Conservation (phyloP, 64 coral and sea anemone genomes). For the Montipora foliosa region DNA sequence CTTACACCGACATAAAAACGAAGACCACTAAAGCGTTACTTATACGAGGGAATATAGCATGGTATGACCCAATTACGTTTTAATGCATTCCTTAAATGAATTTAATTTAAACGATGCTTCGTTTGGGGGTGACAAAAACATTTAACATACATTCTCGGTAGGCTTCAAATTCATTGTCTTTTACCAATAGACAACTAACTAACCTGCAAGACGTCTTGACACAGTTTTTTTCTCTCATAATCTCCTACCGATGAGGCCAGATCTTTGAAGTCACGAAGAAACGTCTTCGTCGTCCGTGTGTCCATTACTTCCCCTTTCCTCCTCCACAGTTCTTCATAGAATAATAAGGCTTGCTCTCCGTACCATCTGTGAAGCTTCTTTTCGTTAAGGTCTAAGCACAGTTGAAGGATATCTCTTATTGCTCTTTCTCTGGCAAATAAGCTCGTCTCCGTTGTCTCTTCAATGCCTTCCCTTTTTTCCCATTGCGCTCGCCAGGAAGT, state of each 20-base stretch:
- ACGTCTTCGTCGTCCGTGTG: not conserved
- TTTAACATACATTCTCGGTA: not conserved
- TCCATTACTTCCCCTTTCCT: not conserved
- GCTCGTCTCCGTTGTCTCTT: not conserved
- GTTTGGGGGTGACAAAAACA: too few species aligned
- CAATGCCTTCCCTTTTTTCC: not conserved
- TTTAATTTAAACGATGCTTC: too few species aligned
- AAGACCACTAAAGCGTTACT: too few species aligned
- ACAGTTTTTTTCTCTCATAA: not conserved
- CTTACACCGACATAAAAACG: too few species aligned
- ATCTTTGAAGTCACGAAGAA: not conserved
- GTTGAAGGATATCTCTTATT: conserved; percentile 1
- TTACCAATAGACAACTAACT: not conserved
- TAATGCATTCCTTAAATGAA: too few species aligned
- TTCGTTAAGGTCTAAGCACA: not conserved
- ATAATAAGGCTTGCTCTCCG: not conserved
- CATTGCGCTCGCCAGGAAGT: not conserved
- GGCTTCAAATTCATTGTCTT: not conserved
- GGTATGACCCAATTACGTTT: too few species aligned
- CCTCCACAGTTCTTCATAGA: not conserved
- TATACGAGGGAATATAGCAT: too few species aligned
- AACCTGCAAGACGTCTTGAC: not conserved
- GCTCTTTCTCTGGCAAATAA: not conserved
- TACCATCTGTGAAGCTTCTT: not conserved
- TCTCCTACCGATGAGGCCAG: conserved; percentile 9